Base-by-base conservation (phyloP, 2,797 vertebrate species). In the Cyclopterus lumpus region DNA sequence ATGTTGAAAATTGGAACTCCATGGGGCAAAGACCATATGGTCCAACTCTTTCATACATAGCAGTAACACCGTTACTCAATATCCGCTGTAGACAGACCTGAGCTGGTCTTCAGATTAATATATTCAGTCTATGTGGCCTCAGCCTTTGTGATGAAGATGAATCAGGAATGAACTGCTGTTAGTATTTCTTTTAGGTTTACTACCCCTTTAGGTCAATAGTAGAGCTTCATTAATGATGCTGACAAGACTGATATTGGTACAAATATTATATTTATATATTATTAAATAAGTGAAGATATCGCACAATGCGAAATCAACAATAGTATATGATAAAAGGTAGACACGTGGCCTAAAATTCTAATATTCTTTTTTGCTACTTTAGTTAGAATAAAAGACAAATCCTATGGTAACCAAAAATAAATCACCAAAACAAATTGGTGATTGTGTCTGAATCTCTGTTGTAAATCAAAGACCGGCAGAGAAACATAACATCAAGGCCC, bases 401-500 rank as follows among this genome's bases (percentile, higher is more conserved):
- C n/a, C 3, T 9, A 28, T 36, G 28, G 36, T 28, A 53, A 58
- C 20, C n/a, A 53, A n/a, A 64, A n/a, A 22, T 24, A 68, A 51
- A 51, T 59, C 44, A 6, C 12, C 5, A 60, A 38, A 64, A 55
- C 24, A 53, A 73, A 53, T 38, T 8, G 32, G 28, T n/a, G 16
- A 1, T 30, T n/a, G 1, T 20, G 26, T 44, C 24, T n/a, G 26
- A 57, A 66, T 76, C 20, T n/a, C 6, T 61, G 34, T 61, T 67
- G 30, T 72, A 57, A 82, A 66, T 82, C 57, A 75, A n/a, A 66
- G 59, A 65, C 48, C 44, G 36, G 32, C 71, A 76, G 14, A 49
- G 20, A 77, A 8, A n/a, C 58, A 75, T 26, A 71, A 62, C 28
- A 82, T 77, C 55, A 68, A 68, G 44, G 57, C 40, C 57, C 51